Conservation (phyloP, 2,113 vertebrate genomes). For the Vulpes lagopus region DNA sequence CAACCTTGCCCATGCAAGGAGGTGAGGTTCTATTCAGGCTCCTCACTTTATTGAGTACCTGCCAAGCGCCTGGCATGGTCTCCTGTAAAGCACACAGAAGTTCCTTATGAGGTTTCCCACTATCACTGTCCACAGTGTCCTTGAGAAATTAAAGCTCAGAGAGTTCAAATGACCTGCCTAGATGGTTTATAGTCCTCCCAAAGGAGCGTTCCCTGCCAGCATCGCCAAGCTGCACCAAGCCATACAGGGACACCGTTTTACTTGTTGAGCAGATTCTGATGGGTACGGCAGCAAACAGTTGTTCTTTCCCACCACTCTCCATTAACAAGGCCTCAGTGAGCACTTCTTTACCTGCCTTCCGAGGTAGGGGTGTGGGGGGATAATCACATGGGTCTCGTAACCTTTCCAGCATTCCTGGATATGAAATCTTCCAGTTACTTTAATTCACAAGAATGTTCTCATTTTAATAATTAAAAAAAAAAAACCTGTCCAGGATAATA, state of each 20-base stretch:
- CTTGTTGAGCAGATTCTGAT: background rate
- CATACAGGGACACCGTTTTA: background rate
- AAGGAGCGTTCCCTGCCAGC: background rate
- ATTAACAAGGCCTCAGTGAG: background rate
- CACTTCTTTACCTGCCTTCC: background rate
- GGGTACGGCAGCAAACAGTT: background rate
- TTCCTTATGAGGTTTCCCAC: background rate
- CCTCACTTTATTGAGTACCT: background rate
- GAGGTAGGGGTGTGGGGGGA: background rate
- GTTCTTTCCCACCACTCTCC: background rate
- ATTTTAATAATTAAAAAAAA: constrained; percentile 7
- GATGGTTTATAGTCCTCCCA: background rate
- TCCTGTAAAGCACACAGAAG: background rate
- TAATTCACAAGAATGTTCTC: background rate
- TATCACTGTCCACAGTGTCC: too few relatives aligned
- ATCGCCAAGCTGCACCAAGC: background rate
- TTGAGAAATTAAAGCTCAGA: background rate
- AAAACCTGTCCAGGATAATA: background rate
- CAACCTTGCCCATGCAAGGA: background rate
- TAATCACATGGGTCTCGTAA: background rate
- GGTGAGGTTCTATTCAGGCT: background rate
- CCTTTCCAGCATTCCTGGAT: background rate
- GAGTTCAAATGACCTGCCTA: background rate
- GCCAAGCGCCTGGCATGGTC: background rate
- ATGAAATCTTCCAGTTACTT: background rate